phyloP scores from a whole-genome alignment of 2,888 invertebrate genomes.

The Microplitis manilae region DNA sequence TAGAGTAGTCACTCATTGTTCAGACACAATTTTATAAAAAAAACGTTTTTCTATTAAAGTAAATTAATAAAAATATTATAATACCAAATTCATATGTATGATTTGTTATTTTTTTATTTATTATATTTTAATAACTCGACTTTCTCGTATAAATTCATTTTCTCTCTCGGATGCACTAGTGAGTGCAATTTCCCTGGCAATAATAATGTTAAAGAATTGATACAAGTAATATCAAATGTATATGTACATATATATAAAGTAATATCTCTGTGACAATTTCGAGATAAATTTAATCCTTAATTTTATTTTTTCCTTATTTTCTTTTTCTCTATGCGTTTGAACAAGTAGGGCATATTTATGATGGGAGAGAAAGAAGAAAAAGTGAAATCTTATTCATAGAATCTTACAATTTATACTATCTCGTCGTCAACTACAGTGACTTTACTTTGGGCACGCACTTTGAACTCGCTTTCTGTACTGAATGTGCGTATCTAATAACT shows the following conservation, averaged over 20 bases:
- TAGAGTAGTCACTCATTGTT: no score
- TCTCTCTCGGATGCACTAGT: constrained; percentile 39
- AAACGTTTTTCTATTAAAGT: no score
- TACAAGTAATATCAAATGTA: background rate
- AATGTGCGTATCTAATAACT: constrained; percentile 22
- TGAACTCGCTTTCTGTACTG: constrained; percentile 35
- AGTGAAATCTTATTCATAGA: constrained; percentile 44
- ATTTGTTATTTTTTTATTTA: constrained; percentile 22
- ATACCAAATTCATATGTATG: constrained; percentile 30
- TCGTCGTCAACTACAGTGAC: constrained; percentile 31
- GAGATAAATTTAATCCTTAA: constrained; percentile 2
- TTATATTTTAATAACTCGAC: constrained; percentile 29
- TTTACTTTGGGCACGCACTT: constrained; percentile 33
- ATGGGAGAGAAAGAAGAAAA: constrained; percentile 41
- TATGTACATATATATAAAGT: background rate
- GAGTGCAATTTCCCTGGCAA: constrained; percentile 3
- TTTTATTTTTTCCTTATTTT: constrained; percentile 28
- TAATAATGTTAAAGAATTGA: background rate
- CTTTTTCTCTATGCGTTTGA: constrained; percentile 23
- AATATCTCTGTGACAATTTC: constrained; percentile 19
- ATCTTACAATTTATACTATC: constrained; percentile 1
- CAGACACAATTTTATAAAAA: no score
- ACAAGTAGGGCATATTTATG: constrained; percentile 29
- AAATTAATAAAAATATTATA: no score
- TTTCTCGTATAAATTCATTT: constrained; percentile 42